Percentiles rank a stretch among this genome's conserved stretches.
These are phyloP conservation scores for Antedon bifida DNA, from an alignment of 35 echinoderm and acorn worm genomes.

Conservation along the genomic window DNA sequence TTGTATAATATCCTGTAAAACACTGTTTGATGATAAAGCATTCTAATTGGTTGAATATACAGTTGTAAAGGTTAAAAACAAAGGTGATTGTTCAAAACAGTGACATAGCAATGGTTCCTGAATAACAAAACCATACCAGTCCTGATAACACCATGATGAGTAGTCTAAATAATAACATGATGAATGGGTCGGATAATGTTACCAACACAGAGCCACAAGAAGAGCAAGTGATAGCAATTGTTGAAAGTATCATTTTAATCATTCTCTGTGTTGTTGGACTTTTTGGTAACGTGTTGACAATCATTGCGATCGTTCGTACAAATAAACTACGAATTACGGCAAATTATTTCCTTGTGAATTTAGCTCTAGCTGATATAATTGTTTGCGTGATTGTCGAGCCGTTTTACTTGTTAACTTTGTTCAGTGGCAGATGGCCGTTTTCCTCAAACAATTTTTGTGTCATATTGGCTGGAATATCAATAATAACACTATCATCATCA, in stretches of 20 bases:
- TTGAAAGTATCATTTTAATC: not conserved
- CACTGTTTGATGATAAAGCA: not conserved
- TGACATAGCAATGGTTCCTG: too few species aligned
- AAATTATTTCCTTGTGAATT: conserved; percentile 30
- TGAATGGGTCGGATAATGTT: too few species aligned
- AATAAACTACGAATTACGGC: conserved; percentile 21
- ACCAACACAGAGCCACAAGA: not conserved
- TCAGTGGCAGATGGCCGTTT: not conserved
- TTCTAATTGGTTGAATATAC: not conserved
- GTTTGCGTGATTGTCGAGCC: conserved; percentile 19
- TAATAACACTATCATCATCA: conserved; percentile 13
- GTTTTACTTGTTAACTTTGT: not conserved
- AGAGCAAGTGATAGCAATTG: not conserved
- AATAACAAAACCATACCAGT: not conserved
- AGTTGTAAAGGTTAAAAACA: too few species aligned
- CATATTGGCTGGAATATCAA: conserved; percentile 4
- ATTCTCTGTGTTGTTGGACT: conserved; percentile 1
- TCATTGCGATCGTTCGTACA: conserved; percentile 18
- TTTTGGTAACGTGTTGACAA: conserved; percentile 11
- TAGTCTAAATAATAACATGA: not conserved
- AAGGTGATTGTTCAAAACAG: too few species aligned
- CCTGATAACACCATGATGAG: not conserved
- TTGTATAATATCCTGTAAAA: too few species aligned
- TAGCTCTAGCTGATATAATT: conserved; percentile 23
- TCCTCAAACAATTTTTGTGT: not conserved